These are phyloP conservation scores for Nibea albiflora DNA, from an alignment of 2,113 vertebrate species.

Conservation along the genomic window DNA sequence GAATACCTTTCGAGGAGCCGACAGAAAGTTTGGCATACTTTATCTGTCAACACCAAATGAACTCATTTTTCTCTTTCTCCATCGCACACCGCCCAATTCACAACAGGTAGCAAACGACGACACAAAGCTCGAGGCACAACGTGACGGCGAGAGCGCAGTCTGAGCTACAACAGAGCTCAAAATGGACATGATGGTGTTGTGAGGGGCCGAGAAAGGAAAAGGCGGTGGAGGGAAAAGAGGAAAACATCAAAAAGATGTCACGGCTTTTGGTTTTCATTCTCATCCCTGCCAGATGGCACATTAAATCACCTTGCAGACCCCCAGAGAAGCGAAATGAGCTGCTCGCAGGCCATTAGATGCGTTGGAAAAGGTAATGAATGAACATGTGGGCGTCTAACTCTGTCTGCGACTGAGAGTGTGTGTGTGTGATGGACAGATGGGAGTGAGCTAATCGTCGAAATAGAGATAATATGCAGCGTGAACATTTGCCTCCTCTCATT, in stretches of 20 bases:
- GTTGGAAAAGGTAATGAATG: slow-evolving; percentile 36
- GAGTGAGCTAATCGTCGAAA: slow-evolving; percentile 10
- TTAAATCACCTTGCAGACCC: slow-evolving; percentile 40
- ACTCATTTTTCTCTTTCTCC: background rate
- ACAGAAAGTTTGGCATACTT: background rate
- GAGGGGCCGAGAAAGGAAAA: slow-evolving; percentile 7
- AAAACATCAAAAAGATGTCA: slow-evolving; percentile 36
- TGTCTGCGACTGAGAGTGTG: background rate
- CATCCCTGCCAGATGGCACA: slow-evolving; percentile 18
- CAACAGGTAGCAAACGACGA: background rate
- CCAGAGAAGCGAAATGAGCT: slow-evolving; percentile 39
- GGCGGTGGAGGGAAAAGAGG: background rate
- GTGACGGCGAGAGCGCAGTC: background rate
- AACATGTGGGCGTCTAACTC: slow-evolving; percentile 15
- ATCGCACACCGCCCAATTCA: background rate
- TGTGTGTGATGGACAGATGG: slow-evolving; percentile 25
- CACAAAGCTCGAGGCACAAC: background rate
- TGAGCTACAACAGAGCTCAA: background rate
- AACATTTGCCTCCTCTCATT: slow-evolving; percentile 7
- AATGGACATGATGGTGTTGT: background rate
- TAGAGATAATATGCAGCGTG: background rate
- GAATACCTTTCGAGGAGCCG: background rate
- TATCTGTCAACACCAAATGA: background rate
- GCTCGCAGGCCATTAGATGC: slow-evolving; percentile 34
- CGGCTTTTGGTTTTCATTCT: slow-evolving; percentile 46